Conservation (phyloP, 1,140 invertebrate species). For the Philaenus spumarius region DNA sequence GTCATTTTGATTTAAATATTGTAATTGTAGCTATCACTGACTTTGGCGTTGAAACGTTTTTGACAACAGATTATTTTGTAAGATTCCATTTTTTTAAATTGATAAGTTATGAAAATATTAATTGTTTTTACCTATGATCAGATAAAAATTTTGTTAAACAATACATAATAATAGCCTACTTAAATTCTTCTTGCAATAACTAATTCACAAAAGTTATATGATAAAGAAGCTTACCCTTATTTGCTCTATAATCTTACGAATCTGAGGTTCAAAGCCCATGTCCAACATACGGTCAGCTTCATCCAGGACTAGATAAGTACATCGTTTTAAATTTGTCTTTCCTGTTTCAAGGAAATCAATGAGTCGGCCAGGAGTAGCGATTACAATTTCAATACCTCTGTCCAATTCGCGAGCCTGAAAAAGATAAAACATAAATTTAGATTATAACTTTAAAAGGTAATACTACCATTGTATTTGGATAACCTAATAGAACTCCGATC, state of each 20-base stretch:
- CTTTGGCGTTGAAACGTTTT: no score
- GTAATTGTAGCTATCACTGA: no score
- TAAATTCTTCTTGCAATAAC: no score
- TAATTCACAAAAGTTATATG: background rate
- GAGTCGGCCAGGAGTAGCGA: slow-evolving; percentile 83
- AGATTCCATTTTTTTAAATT: no score
- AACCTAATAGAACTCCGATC: no score
- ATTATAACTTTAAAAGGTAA: no score
- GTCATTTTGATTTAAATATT: no score
- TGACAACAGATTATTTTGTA: no score
- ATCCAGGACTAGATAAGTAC: slow-evolving; percentile 88
- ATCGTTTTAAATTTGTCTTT: slow-evolving; percentile 74
- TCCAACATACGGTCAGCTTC: slow-evolving; percentile 95
- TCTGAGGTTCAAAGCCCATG: slow-evolving; percentile 96
- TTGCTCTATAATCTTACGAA: slow-evolving; percentile 87
- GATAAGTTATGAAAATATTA: background rate
- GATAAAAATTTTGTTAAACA: background rate
- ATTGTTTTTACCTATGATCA: background rate
- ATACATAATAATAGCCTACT: no score
- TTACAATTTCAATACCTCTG: slow-evolving; percentile 71
- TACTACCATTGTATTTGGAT: no score
- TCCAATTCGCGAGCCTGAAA: slow-evolving; percentile 68
- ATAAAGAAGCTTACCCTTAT: slow-evolving; percentile 52
- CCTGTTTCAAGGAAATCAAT: slow-evolving; percentile 83
- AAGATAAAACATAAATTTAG: background rate